These are phyloP conservation scores for Ceratotherium simum DNA, from an alignment of 2,113 vertebrate species.

Conservation along the genomic window DNA sequence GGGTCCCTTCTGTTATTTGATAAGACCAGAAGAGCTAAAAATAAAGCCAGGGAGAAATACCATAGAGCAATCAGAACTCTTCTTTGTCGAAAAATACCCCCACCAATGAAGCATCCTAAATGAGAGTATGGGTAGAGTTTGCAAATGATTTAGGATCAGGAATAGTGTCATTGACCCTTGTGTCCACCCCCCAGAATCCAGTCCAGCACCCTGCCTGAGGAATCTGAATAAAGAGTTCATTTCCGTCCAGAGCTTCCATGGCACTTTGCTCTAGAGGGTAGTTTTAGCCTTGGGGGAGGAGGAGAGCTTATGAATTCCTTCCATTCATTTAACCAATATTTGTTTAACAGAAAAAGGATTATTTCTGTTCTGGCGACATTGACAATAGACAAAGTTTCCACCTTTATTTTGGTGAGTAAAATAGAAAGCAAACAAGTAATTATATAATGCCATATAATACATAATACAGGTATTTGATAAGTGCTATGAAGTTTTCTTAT, in stretches of 20 bases:
- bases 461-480: background rate
- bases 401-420: background rate
- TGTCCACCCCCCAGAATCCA: background rate
- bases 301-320: background rate
- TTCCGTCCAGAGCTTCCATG: background rate
- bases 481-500: background rate
- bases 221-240: background rate
- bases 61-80: background rate
- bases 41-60: background rate
- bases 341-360: background rate
- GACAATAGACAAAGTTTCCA: background rate
- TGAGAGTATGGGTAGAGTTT: too few relatives aligned
- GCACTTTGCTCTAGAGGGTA: background rate
- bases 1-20: background rate
- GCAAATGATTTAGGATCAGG: background rate
- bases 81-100: background rate
- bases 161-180: background rate
- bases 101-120: background rate
- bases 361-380: background rate
- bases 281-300: background rate
- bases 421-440: background rate
- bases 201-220: background rate
- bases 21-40: constrained; percentile 30
- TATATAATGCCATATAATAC: background rate
- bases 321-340: background rate